Conservation (phyloP, 2,888 invertebrate species). For the Metopia argyrocephala region DNA sequence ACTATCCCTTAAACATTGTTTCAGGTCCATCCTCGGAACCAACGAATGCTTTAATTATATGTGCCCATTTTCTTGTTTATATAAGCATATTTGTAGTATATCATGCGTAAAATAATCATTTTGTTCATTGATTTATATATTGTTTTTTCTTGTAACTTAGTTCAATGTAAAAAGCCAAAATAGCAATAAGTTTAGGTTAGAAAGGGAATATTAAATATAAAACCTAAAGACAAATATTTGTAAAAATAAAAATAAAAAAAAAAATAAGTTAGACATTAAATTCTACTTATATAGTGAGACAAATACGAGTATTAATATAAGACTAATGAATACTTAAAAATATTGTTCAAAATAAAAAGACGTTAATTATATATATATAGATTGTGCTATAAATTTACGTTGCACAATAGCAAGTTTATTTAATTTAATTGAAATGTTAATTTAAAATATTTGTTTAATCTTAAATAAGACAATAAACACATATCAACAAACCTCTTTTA, state of each 20-base stretch:
- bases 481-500: constrained; percentile 24
- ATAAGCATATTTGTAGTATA: constrained; percentile 63
- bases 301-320: constrained; percentile 9
- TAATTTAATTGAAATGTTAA: too few relatives aligned
- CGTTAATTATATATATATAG: background rate
- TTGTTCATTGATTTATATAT: too few relatives aligned
- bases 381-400: background rate
- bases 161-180: constrained; percentile 56
- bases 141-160: constrained; percentile 21
- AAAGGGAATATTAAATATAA: background rate
- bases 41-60: constrained; percentile 56
- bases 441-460: too few relatives aligned
- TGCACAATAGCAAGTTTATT: too few relatives aligned
- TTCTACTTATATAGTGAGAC: background rate
- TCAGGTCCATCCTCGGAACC: constrained; percentile 55
- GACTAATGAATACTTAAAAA: background rate
- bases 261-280: background rate
- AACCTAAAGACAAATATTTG: background rate
- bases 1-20: too few relatives aligned
- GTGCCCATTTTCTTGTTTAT: constrained; percentile 61
- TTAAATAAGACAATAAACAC: constrained; percentile 57
- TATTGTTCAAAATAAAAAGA: background rate
- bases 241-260: constrained; percentile 23
- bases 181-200: constrained; percentile 37
- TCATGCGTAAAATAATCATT: constrained; percentile 64